Evolutionary conservation across 2,888 invertebrate genomes (phyloP).

Genomic region (Drosophila koepferae): DNA sequence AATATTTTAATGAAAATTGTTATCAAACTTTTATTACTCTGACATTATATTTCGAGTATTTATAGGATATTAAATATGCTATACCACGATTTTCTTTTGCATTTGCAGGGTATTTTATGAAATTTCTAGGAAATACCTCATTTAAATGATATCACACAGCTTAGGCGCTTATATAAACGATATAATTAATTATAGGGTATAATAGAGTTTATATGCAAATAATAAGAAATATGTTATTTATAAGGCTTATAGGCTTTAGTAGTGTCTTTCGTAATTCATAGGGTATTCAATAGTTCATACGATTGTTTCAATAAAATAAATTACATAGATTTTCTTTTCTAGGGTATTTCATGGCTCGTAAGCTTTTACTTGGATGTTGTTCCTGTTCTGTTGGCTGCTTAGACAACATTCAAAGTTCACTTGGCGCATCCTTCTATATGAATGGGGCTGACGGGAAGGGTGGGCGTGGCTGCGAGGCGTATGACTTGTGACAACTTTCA

Average conservation of each 20-base stretch:
- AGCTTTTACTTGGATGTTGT: constrained; percentile 13
- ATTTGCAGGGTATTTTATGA: neutral
- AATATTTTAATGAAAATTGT: constrained; percentile 14
- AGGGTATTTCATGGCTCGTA: constrained; percentile 16
- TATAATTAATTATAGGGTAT: neutral
- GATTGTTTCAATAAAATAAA: neutral
- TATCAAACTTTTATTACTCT: neutral
- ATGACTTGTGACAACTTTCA: constrained; percentile 66
- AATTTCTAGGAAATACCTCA: neutral
- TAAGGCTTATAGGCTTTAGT: too few relatives aligned
- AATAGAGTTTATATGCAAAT: neutral
- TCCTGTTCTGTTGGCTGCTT: constrained; percentile 42
- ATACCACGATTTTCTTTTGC: neutral
- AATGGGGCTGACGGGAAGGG: constrained; percentile 3
- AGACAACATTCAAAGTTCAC: constrained; percentile 66
- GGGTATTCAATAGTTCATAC: constrained; percentile 20
- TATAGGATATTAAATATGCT: neutral
- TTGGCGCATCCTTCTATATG: constrained; percentile 45
- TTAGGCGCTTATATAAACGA: neutral
- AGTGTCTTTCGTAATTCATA: neutral
- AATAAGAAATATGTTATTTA: too few relatives aligned
- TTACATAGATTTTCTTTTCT: neutral
- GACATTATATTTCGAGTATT: neutral
- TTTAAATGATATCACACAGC: too few relatives aligned
- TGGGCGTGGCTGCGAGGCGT: constrained; percentile 8